Evolutionary conservation across 2,113 vertebrate species (phyloP), one percentile per base, ranked within the genome.

Genomic region (Anarrhichthys ocellatus): DNA sequence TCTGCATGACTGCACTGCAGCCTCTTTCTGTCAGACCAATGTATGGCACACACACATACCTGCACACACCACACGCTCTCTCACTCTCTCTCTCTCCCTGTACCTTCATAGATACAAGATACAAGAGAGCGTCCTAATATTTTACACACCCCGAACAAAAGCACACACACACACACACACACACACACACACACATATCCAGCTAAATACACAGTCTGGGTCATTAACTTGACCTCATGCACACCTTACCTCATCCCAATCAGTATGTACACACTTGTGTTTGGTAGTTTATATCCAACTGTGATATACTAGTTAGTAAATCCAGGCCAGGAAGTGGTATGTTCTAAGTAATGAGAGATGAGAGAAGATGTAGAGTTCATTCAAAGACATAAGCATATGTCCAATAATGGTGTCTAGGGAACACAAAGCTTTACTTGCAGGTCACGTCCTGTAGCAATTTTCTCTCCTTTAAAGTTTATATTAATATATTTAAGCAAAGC

Each of bases 1-100:
- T 93, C 76, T 90, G 92, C 89, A 90, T 90, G 90, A 88, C 85
- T 91, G 89, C 89, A 90, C 86, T 82, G 81, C 87, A 92, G 90
- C 92, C 93, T 90, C 87, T 92, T 89, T 90, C 92, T 93, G 89
- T 93, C 91, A 92, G 76, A 68, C 59, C 76, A 80, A 73, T 87
- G 82, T 78, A 52, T 78, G 67, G 71, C 64, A 59, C 76, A 73
- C 58, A 82, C 48, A 80, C 70, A 71, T 54, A 75, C 48, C 32
- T 40, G 80, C 62, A 72, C 61, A 46, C 44, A 76, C 27, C 54
- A 63, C 42, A 10, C 8, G 0, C 61, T 24, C 34, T 10, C 38
- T 50, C 9, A 22, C 59, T 32, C 10, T 40, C 44, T 63, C 40
- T 68, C 44, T 63, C 40, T 68, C 34, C 22, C 14, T 44, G 18